Evolutionary conservation across 1,140 invertebrate species (phyloP).

Genomic region (Nymphalis io): DNA sequence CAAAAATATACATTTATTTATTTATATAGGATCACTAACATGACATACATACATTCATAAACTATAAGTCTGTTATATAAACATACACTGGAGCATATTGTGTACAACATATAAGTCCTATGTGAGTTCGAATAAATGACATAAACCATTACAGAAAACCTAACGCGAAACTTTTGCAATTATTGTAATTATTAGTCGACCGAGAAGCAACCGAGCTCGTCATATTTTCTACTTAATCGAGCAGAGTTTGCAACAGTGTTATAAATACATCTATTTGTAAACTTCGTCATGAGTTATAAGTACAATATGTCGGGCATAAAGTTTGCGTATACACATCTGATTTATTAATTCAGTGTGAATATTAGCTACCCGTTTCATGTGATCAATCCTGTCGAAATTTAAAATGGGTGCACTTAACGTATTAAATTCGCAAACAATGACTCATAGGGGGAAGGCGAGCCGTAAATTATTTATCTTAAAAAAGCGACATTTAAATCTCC

Average conservation of each 20-base stretch:
- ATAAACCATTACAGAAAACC: constrained; percentile 56
- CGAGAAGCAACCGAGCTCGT: constrained; percentile 62
- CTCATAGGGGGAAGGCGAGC: constrained; percentile 45
- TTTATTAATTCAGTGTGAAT: constrained; percentile 32
- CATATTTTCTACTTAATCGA: constrained; percentile 76
- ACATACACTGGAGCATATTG: not conserved
- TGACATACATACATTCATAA: constrained; percentile 7
- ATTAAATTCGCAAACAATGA: constrained; percentile 71
- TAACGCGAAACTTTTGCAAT: constrained; percentile 72
- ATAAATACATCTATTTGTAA: constrained; percentile 69
- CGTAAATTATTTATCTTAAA: constrained; percentile 70
- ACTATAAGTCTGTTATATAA: constrained; percentile 13
- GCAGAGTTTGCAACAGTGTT: constrained; percentile 64
- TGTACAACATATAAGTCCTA: constrained; percentile 7
- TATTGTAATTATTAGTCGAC: constrained; percentile 74
- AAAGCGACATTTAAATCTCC: constrained; percentile 72
- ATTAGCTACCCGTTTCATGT: constrained; percentile 45
- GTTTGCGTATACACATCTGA: constrained; percentile 14
- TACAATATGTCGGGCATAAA: constrained; percentile 40
- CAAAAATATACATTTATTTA: no score
- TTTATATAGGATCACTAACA: no score
- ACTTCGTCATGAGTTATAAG: constrained; percentile 43
- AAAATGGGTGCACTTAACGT: constrained; percentile 69
- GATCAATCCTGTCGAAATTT: constrained; percentile 54
- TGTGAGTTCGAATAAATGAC: constrained; percentile 29